Evolutionary conservation across 2,113 vertebrate species (phyloP).

Genomic region (Oncorhynchus gorbuscha): DNA sequence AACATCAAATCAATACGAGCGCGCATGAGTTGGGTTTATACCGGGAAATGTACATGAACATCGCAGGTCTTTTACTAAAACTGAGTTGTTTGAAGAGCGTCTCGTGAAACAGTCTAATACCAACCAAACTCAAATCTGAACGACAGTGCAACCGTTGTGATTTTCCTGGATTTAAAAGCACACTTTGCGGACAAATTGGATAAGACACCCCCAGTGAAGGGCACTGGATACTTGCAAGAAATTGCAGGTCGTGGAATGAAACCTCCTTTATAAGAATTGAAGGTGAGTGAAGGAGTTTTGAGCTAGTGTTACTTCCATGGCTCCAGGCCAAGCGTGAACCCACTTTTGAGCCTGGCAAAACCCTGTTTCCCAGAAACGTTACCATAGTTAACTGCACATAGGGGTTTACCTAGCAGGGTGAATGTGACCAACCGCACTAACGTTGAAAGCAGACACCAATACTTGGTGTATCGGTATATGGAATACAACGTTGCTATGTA

Average conservation of each 20-base stretch:
- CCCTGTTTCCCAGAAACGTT: too few relatives aligned
- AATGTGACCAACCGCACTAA: too few relatives aligned
- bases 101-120: background rate
- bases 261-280: background rate
- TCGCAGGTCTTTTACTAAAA: background rate
- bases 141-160: constrained; percentile 12
- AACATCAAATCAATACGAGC: background rate
- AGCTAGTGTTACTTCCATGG: too few relatives aligned
- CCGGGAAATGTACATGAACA: background rate
- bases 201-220: background rate
- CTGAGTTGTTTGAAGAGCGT: background rate
- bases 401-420: too few relatives aligned
- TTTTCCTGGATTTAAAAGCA: constrained; percentile 16
- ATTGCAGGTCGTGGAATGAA: background rate
- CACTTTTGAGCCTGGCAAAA: too few relatives aligned
- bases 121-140: constrained; percentile 25
- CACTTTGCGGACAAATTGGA: constrained; percentile 19
- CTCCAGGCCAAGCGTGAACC: too few relatives aligned
- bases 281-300: constrained; percentile 43
- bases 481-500: too few relatives aligned
- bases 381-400: too few relatives aligned
- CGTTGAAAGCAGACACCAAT: too few relatives aligned
- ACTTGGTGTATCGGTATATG: too few relatives aligned
- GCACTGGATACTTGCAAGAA: background rate
- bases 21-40: background rate